Conservation (phyloP, 2,888 invertebrate genomes). For the Amiota communis region DNA sequence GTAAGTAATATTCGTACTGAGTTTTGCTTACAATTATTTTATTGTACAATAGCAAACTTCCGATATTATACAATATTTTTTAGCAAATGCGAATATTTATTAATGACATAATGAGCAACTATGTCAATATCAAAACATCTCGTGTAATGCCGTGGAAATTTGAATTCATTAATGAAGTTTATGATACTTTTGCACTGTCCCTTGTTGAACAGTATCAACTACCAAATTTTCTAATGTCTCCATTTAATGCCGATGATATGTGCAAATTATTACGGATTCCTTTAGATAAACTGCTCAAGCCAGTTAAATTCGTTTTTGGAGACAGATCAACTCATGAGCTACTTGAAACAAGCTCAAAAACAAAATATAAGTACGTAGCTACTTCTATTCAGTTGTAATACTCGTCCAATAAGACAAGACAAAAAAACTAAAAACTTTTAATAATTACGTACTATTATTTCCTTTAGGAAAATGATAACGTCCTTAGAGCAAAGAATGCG, state of each 20-base stretch:
- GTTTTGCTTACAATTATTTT: no score
- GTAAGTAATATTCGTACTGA: no score
- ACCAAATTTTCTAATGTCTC: not conserved
- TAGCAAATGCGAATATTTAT: constrained; percentile 39
- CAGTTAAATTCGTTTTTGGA: no score
- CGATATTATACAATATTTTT: no score
- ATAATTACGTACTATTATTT: no score
- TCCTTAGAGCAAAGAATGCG: constrained; percentile 59
- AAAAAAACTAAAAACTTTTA: no score
- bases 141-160: constrained; percentile 66
- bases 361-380: no score
- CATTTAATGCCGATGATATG: constrained; percentile 37
- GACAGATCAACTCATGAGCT: no score
- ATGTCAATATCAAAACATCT: constrained; percentile 58
- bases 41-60: no score
- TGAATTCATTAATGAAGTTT: constrained; percentile 62
- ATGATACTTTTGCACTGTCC: constrained; percentile 59
- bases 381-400: no score
- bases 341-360: no score
- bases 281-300: constrained; percentile 38
- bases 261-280: constrained; percentile 47
- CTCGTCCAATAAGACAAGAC: no score
- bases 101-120: constrained; percentile 61
- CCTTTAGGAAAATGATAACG: constrained; percentile 47
- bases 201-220: constrained; percentile 52